Base-by-base conservation (phyloP, 2,888 invertebrate genomes). In the Strigamia transsilvanica region DNA sequence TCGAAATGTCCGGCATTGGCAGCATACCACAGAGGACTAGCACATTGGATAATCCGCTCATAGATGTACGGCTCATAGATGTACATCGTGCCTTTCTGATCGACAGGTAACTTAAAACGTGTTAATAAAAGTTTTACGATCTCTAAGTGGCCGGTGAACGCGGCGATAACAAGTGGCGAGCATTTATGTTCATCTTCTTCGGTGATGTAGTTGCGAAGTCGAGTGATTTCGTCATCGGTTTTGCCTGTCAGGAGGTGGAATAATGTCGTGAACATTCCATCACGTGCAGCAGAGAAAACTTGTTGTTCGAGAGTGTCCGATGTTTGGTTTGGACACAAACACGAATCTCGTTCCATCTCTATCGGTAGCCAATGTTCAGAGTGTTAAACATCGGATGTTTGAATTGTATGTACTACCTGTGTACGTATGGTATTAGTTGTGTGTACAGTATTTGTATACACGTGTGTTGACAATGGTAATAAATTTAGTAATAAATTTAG, bases 21-120 rank as follows among this genome's bases (percentile, higher is more conserved):
- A 0, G 97, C 97, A 87, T 96, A 95, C 97, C 97, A 98, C 10
- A 98, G 88, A 0, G 97, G 94, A 84, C 94, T 96, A 0, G 96
- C 97, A 81, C 96, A 96, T 89, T 93, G 91, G 84, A 94, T 94
- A n/a, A n/a, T n/a, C n/a, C n/a, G n/a, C n/a, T n/a, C n/a, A n/a
- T n/a, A n/a, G 78, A 93, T 91, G 87, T 92, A 93, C n/a, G n/a
- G n/a, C 85, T 93, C 96, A 88, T 97, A 96, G 87, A 96, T 94
- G 87, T 94, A 94, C 4, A 97, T 94, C 46, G 93, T 93, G 83
- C 95, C 95, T 87, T 95, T 94, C 80, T 92, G 91, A 87, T 97
- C 96, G 83, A 94, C 89, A 85, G 94, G 90, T 0, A 94, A 92
- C 80, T 91, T 89, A 88, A 94, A 97, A 86, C 94, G 94, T 81